Evolutionary conservation across 2,113 vertebrate genomes (phyloP), one percentile per base, ranked within the genome.

Genomic region (Barbus barbus): DNA sequence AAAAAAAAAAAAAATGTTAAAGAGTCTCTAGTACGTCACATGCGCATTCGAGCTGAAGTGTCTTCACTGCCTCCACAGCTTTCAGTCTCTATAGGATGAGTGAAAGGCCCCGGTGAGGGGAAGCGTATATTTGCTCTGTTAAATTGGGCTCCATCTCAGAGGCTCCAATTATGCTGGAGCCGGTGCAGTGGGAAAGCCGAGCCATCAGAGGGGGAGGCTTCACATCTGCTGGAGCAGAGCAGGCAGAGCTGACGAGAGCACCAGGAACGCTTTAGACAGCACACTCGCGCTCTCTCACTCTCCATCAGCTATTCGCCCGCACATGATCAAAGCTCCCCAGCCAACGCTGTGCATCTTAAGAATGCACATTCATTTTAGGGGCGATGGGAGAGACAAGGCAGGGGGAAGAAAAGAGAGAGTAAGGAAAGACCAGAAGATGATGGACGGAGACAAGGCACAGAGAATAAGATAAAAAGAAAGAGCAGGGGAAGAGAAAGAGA

Each of bases 211-310:
- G 78, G 13, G 89, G 90, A 92, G 88, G 87, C 86, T 90, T 91
- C 87, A 86, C 89, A 90, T 92, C 92, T 92, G 89, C 91, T 86
- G 87, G 86, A 89, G 91, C 87, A 90, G 86, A 83, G 87, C 87
- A 60, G 84, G 80, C 86, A 81, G 85, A 92, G 90, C 91, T 91
- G 92, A 90, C 88, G 87, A 90, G 84, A 88, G 91, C 91, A 93
- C 91, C 91, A 91, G 90, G 90, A 91, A 92, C 83, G 86, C 88
- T 91, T 93, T 91, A 93, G 91, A 93, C 92, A 92, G 90, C 88
- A 88, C 87, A 87, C 91, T 86, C 89, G 84, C 91, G 87, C 53
- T 72, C 76, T 24, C 71, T 53, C 75, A 56, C 86, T 24, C 82
- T 53, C 88, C 91, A 91, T 91, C 90, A 92, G 89, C 91, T 93